A percentile compares a stretch with the other conserved stretches of the same genome.
Conservation (phyloP, 2,113 vertebrate genomes). For the Podarcis raffonei region DNA sequence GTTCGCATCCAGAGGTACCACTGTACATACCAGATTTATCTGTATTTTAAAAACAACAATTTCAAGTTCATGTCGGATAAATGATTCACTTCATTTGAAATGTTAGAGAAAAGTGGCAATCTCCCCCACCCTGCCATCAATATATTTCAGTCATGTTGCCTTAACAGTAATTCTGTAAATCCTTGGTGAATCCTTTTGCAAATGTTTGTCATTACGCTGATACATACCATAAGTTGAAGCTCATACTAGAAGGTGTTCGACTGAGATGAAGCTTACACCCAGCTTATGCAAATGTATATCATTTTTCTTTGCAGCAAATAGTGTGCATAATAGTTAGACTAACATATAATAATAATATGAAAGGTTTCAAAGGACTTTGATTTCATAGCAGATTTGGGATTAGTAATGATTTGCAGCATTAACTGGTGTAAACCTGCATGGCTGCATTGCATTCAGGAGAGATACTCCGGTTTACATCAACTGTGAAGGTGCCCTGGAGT, state of each 20-base stretch:
- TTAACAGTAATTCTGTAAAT: background rate
- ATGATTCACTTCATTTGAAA: background rate
- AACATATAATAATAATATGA: background rate
- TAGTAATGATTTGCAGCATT: background rate
- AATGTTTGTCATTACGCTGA: slow-evolving; percentile 1
- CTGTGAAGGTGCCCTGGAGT: background rate
- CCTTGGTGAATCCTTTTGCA: slow-evolving; percentile 7
- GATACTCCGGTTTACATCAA: background rate
- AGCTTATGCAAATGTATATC: slow-evolving; percentile 3
- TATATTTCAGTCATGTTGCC: background rate
- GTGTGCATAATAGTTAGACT: background rate
- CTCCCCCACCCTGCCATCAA: background rate
- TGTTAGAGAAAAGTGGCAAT: background rate
- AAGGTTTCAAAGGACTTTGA: background rate
- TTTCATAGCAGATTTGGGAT: background rate
- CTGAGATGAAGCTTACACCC: slow-evolving; percentile 1
- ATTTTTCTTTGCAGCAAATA: slow-evolving; percentile 4
- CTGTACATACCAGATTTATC: background rate
- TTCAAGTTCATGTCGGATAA: background rate
- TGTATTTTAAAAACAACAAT: background rate
- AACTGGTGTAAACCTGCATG: background rate
- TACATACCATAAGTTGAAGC: background rate
- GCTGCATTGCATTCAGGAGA: background rate
- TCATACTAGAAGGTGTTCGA: slow-evolving; percentile 18
- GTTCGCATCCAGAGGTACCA: no score